phyloP scores from a whole-genome alignment of 2,888 invertebrate species.

The Agonum fuliginosum region DNA sequence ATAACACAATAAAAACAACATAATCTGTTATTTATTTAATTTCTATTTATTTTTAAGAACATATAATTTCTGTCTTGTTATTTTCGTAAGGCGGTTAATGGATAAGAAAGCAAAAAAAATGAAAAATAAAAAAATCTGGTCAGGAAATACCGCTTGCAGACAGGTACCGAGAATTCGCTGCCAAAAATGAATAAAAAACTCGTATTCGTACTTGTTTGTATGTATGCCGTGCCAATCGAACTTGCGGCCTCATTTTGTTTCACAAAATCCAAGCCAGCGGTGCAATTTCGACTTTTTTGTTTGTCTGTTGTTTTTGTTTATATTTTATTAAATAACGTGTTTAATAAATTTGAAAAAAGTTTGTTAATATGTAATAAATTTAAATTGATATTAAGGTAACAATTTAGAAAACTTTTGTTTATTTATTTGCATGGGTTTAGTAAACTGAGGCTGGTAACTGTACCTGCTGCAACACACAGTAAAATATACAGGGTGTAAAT shows the following conservation, averaged over 20 bases:
- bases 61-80: too few relatives aligned
- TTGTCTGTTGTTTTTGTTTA: not conserved
- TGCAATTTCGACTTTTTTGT: not conserved
- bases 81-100: not conserved
- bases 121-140: not conserved
- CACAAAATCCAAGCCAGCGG: not conserved
- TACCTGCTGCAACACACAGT: too few relatives aligned
- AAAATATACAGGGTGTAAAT: too few relatives aligned
- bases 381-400: too few relatives aligned
- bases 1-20: too few relatives aligned
- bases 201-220: not conserved
- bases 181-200: not conserved
- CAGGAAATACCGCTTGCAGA: slow-evolving; percentile 12
- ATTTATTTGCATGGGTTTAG: too few relatives aligned
- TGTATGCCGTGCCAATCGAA: not conserved
- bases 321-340: too few relatives aligned
- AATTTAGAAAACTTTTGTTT: too few relatives aligned
- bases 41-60: too few relatives aligned
- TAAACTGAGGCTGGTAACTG: too few relatives aligned
- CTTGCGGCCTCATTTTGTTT: not conserved
- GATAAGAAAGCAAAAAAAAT: not conserved
- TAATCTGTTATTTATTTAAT: too few relatives aligned
- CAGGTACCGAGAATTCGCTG: not conserved
- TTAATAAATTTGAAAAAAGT: not conserved
- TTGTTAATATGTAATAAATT: not conserved